These are phyloP conservation scores for Hippotragus niger DNA, from an alignment of 2,113 vertebrate species.

Conservation along the genomic window DNA sequence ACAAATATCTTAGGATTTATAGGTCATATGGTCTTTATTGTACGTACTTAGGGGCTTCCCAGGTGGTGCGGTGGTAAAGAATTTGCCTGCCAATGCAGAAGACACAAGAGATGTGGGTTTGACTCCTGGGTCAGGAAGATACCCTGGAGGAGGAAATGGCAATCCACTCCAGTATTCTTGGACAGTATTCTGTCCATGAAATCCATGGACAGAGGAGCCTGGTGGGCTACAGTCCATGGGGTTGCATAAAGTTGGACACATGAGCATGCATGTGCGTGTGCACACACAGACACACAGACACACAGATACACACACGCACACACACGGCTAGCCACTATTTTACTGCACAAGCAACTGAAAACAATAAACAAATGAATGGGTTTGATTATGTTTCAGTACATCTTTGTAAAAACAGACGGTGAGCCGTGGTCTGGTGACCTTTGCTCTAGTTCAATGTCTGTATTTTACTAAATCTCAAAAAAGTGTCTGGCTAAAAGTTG, in stretches of 20 bases:
- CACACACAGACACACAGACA: no score
- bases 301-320: not conserved
- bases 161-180: not conserved
- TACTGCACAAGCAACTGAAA: not conserved
- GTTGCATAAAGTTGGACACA: not conserved
- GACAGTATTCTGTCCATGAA: not conserved
- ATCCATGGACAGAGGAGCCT: not conserved
- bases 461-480: not conserved
- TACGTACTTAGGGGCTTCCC: not conserved
- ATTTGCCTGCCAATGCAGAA: not conserved
- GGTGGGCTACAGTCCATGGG: not conserved
- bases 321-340: not conserved
- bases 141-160: not conserved
- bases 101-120: not conserved
- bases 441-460: not conserved
- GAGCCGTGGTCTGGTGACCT: not conserved
- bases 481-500: not conserved
- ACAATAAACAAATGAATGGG: not conserved
- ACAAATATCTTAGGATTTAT: not conserved
- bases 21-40: not conserved
- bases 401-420: not conserved
- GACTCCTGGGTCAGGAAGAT: not conserved
- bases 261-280: fast-evolving
- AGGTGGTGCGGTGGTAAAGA: not conserved
- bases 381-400: constrained; percentile 24